Conservation (phyloP, 2,888 invertebrate species). For the Helleia helle region DNA sequence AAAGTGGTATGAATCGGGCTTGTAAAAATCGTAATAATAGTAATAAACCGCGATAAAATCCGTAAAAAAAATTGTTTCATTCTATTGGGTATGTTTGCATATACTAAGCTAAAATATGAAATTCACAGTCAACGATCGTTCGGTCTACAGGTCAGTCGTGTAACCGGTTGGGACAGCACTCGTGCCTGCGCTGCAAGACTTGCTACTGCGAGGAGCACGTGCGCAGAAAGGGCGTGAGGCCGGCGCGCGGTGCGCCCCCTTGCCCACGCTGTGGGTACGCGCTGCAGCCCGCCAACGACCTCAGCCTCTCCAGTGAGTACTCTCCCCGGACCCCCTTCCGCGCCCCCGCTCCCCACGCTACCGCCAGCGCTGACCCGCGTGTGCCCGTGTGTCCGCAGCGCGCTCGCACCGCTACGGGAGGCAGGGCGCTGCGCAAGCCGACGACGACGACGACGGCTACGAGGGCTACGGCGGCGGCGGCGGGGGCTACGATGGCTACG, state of each 20-base stretch:
- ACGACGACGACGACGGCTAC: constrained; percentile 77
- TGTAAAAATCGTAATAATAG: too few relatives aligned
- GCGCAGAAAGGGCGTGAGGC: constrained; percentile 69
- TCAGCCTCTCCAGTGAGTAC: constrained; percentile 93
- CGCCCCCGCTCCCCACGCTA: too few relatives aligned
- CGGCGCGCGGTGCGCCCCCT: constrained; percentile 67
- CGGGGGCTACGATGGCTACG: constrained; percentile 42
- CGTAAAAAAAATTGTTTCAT: too few relatives aligned
- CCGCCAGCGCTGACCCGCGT: too few relatives aligned
- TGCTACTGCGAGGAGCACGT: constrained; percentile 99
- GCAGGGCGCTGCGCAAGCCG: constrained; percentile 79
- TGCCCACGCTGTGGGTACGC: constrained; percentile 96
- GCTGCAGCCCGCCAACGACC: constrained; percentile 93
- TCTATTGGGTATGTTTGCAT: too few relatives aligned
- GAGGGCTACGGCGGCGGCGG: constrained; percentile 49
- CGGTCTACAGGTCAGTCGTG: constrained; percentile 85
- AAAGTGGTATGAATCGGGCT: too few relatives aligned
- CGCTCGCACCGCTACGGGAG: constrained; percentile 92
- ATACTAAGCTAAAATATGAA: too few relatives aligned
- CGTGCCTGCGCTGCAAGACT: constrained; percentile 95
- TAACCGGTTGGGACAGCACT: constrained; percentile 95
- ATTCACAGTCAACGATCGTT: neutral
- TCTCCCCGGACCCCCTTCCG: too few relatives aligned
- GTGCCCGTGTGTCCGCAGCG: constrained; percentile 60
- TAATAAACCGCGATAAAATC: too few relatives aligned